Percentiles rank a stretch among this genome's conserved stretches.
Evolutionary conservation across 2,888 invertebrate genomes (phyloP).

Genomic region (Drosophila mulleri): DNA sequence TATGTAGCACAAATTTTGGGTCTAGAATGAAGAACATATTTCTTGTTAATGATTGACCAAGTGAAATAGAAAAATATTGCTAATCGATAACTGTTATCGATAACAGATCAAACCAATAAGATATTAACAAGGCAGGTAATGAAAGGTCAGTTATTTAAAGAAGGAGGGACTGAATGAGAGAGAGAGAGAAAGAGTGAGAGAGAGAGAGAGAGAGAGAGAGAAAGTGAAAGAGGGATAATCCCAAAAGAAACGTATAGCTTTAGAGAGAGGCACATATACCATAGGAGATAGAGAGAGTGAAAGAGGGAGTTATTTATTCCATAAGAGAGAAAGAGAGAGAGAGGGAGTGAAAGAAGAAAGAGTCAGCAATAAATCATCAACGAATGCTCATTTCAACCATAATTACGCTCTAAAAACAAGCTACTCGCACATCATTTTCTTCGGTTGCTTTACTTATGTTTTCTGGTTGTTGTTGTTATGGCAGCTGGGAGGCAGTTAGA

Average conservation of each 20-base stretch:
- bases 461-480: not conserved
- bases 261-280: too few relatives aligned
- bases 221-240: too few relatives aligned
- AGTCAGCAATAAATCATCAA: not conserved
- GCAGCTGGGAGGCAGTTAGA: not conserved
- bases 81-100: slow-evolving; percentile 1
- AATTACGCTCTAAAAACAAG: not conserved
- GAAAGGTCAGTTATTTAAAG: too few relatives aligned
- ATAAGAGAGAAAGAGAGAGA: not conserved
- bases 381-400: not conserved
- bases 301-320: too few relatives aligned
- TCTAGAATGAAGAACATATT: not conserved
- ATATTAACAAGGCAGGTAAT: too few relatives aligned
- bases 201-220: too few relatives aligned
- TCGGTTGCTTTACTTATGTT: slow-evolving; percentile 1
- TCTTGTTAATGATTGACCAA: not conserved
- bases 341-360: not conserved
- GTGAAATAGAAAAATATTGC: not conserved
- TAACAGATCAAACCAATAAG: too few relatives aligned
- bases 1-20: too few relatives aligned
- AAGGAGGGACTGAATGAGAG: too few relatives aligned
- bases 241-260: too few relatives aligned
- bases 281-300: too few relatives aligned
- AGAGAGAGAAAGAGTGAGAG: too few relatives aligned
- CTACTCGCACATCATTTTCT: not conserved